phyloP scores from a whole-genome alignment of 2,888 invertebrate species.

The Stenotaenia linearis region DNA sequence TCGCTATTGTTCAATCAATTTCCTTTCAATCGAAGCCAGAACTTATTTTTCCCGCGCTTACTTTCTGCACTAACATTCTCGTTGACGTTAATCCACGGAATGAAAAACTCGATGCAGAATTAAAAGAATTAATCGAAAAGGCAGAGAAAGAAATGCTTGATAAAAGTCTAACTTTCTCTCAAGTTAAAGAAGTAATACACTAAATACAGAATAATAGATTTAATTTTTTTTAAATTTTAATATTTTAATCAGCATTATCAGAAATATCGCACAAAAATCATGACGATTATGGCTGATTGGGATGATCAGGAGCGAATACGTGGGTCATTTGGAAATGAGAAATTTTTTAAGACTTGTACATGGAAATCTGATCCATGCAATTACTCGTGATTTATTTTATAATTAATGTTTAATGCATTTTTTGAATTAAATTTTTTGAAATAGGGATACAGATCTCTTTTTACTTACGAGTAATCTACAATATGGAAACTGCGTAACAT shows the following conservation, averaged over 20 bases:
- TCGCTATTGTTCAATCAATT: background rate
- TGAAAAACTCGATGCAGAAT: background rate
- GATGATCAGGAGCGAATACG: background rate
- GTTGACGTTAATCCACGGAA: background rate
- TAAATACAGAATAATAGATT: background rate
- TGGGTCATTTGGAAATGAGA: background rate
- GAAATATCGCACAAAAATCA: background rate
- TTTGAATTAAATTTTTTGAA: too few species aligned
- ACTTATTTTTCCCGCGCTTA: conserved; percentile 12
- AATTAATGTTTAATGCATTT: too few species aligned
- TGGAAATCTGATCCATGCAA: background rate
- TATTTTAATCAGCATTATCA: background rate
- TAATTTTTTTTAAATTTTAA: background rate
- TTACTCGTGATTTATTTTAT: background rate
- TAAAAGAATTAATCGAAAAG: background rate
- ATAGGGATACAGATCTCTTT: too few species aligned
- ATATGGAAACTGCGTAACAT: conserved; percentile 29
- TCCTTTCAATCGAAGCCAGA: background rate
- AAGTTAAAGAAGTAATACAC: background rate
- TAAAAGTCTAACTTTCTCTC: background rate
- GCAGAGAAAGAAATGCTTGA: background rate
- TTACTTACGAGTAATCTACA: background rate
- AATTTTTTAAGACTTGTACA: background rate
- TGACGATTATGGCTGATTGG: background rate
- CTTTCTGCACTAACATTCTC: conserved; percentile 26